Conservation (phyloP, 2,797 vertebrate genomes). For the Hephaestus fuliginosus region DNA sequence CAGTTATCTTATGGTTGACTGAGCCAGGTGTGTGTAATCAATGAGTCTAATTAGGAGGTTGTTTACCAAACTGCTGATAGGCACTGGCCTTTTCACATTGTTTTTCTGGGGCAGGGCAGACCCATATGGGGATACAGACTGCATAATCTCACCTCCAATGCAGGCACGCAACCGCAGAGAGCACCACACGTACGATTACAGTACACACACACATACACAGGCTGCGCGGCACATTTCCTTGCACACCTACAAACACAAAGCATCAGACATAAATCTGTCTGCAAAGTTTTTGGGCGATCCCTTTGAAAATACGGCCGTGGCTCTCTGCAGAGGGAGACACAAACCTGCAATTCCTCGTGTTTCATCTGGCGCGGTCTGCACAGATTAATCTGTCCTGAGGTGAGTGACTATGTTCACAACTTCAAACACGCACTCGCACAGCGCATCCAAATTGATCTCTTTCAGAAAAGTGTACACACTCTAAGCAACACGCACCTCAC, state of each 20-base stretch:
- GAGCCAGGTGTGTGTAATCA: slow-evolving; percentile 73
- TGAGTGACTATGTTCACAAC: slow-evolving; percentile 19
- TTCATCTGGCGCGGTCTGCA: slow-evolving; percentile 22
- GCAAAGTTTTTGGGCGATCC: neutral
- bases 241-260: neutral
- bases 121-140: slow-evolving; percentile 46
- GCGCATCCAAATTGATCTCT: slow-evolving; percentile 4
- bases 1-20: slow-evolving; percentile 50
- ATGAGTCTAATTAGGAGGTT: slow-evolving; percentile 75
- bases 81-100: slow-evolving; percentile 63
- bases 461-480: neutral
- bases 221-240: neutral
- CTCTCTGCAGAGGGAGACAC: neutral
- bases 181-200: neutral
- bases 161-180: neutral
- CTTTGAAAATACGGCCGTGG: slow-evolving; percentile 2
- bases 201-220: neutral
- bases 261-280: neutral
- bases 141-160: slow-evolving; percentile 42
- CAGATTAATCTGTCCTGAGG: slow-evolving; percentile 20
- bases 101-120: slow-evolving; percentile 63
- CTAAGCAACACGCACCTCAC: neutral
- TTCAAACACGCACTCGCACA: slow-evolving; percentile 11
- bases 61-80: slow-evolving; percentile 72
- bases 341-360: neutral